Conservation (phyloP, 1,140 invertebrate genomes). For the Pogonus chalceus region DNA sequence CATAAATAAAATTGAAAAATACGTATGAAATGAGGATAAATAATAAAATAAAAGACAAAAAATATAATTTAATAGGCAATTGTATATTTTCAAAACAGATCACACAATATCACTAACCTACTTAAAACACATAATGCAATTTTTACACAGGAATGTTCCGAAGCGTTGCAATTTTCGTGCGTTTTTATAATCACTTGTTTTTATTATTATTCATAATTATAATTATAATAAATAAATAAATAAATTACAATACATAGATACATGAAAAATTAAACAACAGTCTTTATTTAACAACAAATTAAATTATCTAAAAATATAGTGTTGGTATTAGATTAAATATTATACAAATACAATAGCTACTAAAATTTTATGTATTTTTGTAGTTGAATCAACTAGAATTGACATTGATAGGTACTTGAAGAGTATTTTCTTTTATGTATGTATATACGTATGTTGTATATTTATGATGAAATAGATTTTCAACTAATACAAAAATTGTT, state of each 20-base stretch:
- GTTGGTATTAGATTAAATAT: no score
- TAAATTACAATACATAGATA: not conserved
- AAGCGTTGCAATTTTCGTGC: not conserved
- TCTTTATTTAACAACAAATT: no score
- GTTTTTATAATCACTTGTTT: not conserved
- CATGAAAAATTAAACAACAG: not conserved
- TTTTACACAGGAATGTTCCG: not conserved
- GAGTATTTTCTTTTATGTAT: no score
- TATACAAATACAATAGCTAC: no score
- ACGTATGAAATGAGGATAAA: not conserved
- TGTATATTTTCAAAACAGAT: slow-evolving; percentile 2
- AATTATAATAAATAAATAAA: not conserved
- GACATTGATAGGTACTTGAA: no score
- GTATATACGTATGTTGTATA: no score
- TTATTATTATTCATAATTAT: not conserved
- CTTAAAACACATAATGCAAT: not conserved
- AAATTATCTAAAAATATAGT: no score
- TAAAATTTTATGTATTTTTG: no score
- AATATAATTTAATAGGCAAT: not conserved
- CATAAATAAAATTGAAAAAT: not conserved
- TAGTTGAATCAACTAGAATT: no score
- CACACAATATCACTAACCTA: slow-evolving; percentile 2
- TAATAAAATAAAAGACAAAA: not conserved
- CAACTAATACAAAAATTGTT: no score
- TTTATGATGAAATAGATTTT: no score